Evolutionary conservation across 2,797 vertebrate genomes (phyloP), one percentile per base, ranked within the genome.

Genomic region (Threskiornis aethiopicus): DNA sequence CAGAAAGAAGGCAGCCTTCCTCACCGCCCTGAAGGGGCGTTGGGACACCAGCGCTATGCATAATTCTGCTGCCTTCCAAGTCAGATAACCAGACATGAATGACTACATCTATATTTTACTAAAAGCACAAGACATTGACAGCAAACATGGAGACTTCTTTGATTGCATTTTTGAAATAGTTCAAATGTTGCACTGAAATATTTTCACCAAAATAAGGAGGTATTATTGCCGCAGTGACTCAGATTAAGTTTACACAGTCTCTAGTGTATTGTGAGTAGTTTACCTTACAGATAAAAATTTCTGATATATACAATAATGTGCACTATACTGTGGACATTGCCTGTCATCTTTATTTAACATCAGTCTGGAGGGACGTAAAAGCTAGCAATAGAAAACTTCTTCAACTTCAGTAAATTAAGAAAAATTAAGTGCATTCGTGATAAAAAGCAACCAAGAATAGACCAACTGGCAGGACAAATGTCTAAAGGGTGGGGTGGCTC

Each of bases 11-110:
- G 12, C 16, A 72, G 1, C 19, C 13, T 83, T 83, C 52, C 44
- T 64, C 20, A 35, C 25, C 1, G 1, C 24, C 33, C 17, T 26
- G 11, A 52, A 73, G 13, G 4, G 19, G 1, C 5, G 1, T 10
- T 80, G 62, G 10, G 66, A 29, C 35, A 41, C 11, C 21, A 72
- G 49, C 71, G 13, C 65, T 41, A 0, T 15, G 20, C 2, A 0
- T 33, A 54, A 28, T 55, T 80, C 46, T 73, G 19, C 69, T 75
- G 15, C 22, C 31, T 71, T 61, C 71, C 35, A 47, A 20, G 61
- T 81, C 46, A 84, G 31, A 26, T 84, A 37, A 58, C 29, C 1
- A 3, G 15, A 26, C 14, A 4, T 24, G 46, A 89, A 55, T 71
- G 31, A 37, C 35, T 39, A 20, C 11, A 9, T 20, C 17, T 77